Conservation (phyloP, 2,797 vertebrate species). For the Graptemys geographica region DNA sequence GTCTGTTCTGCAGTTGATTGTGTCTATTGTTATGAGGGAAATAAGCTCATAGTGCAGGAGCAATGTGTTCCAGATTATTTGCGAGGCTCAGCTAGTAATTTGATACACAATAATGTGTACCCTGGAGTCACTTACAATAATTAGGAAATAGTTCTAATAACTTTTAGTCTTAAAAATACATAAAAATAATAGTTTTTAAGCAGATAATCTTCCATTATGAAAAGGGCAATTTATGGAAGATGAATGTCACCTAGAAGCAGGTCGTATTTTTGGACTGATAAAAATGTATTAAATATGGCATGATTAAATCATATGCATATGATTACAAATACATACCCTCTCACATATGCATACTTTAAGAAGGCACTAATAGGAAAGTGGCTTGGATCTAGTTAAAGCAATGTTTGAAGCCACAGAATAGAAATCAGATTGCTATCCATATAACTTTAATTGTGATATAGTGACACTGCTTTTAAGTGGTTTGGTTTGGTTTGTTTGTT, state of each 20-base stretch:
- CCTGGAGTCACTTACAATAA: neutral
- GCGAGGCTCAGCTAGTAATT: slow-evolving; percentile 46
- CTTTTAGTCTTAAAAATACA: slow-evolving; percentile 6
- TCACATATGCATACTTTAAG: neutral
- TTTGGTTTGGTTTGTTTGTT: neutral
- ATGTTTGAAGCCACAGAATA: neutral
- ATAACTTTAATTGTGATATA: neutral
- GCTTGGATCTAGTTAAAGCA: neutral
- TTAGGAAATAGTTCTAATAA: slow-evolving; percentile 8
- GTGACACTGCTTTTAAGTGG: neutral
- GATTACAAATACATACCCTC: neutral
- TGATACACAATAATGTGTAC: neutral
- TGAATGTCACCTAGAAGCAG: neutral
- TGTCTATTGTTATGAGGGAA: slow-evolving; percentile 57
- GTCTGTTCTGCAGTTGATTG: slow-evolving; percentile 69
- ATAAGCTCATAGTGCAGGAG: slow-evolving; percentile 45
- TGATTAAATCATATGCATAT: rapidly evolving
- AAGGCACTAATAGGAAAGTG: neutral
- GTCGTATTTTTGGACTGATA: neutral
- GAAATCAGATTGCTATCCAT: neutral
- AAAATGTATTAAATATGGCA: neutral
- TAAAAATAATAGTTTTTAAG: neutral
- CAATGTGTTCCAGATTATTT: slow-evolving; percentile 46
- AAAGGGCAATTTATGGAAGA: neutral
- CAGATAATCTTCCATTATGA: neutral